Percentiles rank a stretch among this genome's conserved stretches.
Conservation (phyloP, 2,888 invertebrate species). For the Muschampia plurimacula region DNA sequence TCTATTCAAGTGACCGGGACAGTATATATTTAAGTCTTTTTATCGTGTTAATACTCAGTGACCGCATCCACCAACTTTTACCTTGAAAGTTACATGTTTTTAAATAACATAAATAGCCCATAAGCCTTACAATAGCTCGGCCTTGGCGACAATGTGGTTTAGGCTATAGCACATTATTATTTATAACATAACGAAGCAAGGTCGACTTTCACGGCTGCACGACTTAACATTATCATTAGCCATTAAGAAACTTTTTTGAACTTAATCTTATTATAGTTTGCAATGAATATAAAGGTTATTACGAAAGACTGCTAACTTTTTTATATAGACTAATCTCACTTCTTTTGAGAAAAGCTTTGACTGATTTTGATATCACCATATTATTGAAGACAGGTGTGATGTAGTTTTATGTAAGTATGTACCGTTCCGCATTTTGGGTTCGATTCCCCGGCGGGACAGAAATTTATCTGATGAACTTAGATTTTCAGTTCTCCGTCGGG, state of each 20-base stretch:
- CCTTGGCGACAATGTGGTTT: slow-evolving; percentile 45
- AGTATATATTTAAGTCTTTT: background rate
- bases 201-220: slow-evolving; percentile 9
- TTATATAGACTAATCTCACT: background rate
- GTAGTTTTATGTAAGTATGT: no score
- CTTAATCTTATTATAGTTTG: background rate
- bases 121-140: slow-evolving; percentile 35
- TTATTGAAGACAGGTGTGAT: background rate
- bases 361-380: background rate
- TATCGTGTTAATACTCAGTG: background rate
- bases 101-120: slow-evolving; percentile 32
- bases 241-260: background rate
- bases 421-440: no score
- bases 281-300: background rate
- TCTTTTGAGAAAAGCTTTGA: background rate
- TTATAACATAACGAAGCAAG: slow-evolving; percentile 6
- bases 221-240: background rate
- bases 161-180: slow-evolving; percentile 28
- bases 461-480: no score
- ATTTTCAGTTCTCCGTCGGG: no score
- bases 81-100: slow-evolving; percentile 8
- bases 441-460: no score
- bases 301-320: background rate
- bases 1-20: no score
- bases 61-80: background rate